Evolutionary conservation across 2,797 vertebrate species (phyloP).

Genomic region (Molossus molossus): DNA sequence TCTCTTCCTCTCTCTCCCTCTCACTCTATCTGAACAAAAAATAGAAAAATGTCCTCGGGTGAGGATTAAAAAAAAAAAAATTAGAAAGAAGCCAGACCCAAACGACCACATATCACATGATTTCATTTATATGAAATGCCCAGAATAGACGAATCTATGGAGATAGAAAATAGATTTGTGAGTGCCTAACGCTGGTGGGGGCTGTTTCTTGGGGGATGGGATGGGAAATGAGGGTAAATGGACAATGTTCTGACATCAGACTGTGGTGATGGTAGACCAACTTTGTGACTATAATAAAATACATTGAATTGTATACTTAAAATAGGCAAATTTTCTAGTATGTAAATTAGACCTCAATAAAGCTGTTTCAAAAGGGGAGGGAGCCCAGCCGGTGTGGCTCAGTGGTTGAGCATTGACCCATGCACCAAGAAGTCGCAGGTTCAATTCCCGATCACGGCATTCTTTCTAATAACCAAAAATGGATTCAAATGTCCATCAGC

Average conservation of each 20-base stretch:
- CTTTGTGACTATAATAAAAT: background rate
- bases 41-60: too few species aligned
- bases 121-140: background rate
- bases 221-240: rapidly evolving
- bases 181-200: background rate
- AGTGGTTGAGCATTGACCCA: too few species aligned
- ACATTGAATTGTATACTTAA: background rate
- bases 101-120: background rate
- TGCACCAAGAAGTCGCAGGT: too few species aligned
- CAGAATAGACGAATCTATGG: background rate
- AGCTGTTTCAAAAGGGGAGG: background rate
- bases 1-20: too few species aligned
- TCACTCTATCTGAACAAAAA: too few species aligned
- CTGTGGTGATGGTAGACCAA: background rate
- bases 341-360: background rate
- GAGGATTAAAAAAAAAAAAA: too few species aligned
- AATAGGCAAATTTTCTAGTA: background rate
- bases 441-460: too few species aligned
- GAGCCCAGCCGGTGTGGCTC: too few species aligned
- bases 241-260: background rate
- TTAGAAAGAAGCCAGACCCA: background rate
- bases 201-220: background rate
- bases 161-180: background rate
- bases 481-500: background rate
- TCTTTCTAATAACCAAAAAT: background rate